These are phyloP conservation scores for Phenganax stokvisi DNA, from an alignment of 92 coral and sea anemone species.

Conservation along the genomic window DNA sequence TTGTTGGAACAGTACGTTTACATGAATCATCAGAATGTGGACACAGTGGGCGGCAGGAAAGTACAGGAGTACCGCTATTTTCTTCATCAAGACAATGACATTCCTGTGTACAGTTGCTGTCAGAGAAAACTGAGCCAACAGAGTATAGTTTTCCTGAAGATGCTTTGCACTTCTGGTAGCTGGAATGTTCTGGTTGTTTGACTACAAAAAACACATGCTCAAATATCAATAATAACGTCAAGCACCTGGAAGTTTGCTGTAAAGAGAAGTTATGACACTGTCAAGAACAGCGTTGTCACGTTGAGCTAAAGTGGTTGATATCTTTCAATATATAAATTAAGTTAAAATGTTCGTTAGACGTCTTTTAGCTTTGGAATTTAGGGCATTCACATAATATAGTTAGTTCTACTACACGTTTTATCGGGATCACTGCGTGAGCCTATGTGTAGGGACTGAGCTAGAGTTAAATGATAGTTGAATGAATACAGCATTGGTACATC, in stretches of 20 bases:
- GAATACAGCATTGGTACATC: too few relatives aligned
- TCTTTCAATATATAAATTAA: too few relatives aligned
- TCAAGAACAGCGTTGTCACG: too few relatives aligned
- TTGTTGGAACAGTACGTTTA: not conserved
- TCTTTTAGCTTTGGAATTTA: too few relatives aligned
- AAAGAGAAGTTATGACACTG: not conserved
- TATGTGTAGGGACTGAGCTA: too few relatives aligned
- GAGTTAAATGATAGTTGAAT: too few relatives aligned
- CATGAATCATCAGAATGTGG: not conserved
- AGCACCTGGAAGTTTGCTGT: not conserved
- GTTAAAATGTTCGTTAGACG: too few relatives aligned
- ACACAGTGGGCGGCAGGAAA: conserved; percentile 21
- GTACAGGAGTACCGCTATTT: not conserved
- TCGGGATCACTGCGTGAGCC: too few relatives aligned
- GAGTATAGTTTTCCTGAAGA: not conserved
- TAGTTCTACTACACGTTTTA: too few relatives aligned
- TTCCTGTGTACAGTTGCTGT: conserved; percentile 15
- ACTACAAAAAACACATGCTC: not conserved
- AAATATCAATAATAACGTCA: not conserved
- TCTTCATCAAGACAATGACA: conserved; percentile 18
- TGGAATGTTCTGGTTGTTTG: not conserved
- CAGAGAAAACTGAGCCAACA: conserved; percentile 18
- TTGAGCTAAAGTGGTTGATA: too few relatives aligned
- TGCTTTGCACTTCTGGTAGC: conserved; percentile 3
- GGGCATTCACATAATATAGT: too few relatives aligned